Conservation (phyloP, 2,888 invertebrate species). For the Tetramorium bicarinatum region DNA sequence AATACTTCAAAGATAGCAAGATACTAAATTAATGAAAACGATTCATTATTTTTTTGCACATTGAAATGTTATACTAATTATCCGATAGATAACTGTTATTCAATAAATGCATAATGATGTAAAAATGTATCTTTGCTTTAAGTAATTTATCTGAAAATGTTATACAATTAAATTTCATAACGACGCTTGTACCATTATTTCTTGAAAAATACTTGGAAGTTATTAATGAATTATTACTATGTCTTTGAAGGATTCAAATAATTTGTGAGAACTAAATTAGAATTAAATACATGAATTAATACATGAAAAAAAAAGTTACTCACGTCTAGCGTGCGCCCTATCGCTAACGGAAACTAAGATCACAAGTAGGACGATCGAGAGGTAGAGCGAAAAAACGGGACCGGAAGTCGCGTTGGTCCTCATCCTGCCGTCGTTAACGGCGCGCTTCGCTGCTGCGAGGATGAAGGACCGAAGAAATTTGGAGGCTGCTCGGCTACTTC, state of each 20-base stretch:
- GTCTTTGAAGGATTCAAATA: background rate
- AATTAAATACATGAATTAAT: background rate
- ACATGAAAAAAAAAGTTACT: conserved; percentile 62
- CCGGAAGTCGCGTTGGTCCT: conserved; percentile 66
- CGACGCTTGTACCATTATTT: background rate
- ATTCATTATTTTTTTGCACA: background rate
- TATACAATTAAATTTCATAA: background rate
- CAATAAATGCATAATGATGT: background rate
- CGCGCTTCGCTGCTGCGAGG: background rate
- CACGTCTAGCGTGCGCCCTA: conserved; percentile 79
- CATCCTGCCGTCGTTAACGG: conserved; percentile 41
- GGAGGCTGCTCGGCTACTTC: background rate
- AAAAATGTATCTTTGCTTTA: background rate
- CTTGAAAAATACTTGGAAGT: background rate
- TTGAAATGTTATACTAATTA: background rate
- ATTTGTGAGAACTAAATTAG: background rate
- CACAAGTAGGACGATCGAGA: conserved; percentile 64
- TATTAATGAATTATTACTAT: background rate
- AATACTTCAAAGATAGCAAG: no score
- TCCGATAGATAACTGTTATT: background rate
- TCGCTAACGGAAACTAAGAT: conserved; percentile 70
- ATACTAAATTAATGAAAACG: background rate
- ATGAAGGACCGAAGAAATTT: background rate
- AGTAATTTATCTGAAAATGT: background rate
- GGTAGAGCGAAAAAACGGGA: conserved; percentile 43